Conservation (phyloP, 2,113 vertebrate genomes). For the Phocoena sinus region DNA sequence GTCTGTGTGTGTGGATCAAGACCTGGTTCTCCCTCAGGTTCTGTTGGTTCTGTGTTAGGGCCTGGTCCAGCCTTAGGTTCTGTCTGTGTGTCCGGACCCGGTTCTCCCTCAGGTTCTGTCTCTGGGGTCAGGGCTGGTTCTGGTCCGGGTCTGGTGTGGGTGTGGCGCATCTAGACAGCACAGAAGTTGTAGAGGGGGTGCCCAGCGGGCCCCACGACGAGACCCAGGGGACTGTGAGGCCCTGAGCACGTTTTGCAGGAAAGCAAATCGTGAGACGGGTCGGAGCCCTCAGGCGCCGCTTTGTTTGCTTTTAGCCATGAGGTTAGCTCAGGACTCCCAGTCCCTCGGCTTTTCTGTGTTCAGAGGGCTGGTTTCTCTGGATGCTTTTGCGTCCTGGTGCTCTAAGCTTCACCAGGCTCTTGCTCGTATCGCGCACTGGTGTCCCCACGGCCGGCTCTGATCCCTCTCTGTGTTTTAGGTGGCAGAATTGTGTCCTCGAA, state of each 20-base stretch:
- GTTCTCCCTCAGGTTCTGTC: neutral
- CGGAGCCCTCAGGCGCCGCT: neutral
- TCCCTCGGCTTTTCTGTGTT: neutral
- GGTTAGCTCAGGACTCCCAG: neutral
- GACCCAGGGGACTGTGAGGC: neutral
- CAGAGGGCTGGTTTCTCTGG: neutral
- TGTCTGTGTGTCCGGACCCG: neutral
- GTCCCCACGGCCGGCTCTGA: neutral
- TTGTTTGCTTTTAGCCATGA: neutral
- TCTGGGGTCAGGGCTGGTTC: neutral
- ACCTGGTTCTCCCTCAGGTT: no score
- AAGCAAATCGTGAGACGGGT: neutral
- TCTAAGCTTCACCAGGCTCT: neutral
- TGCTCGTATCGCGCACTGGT: neutral
- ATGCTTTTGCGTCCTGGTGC: neutral
- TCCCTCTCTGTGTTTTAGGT: slow-evolving; percentile 80
- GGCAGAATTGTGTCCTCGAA: slow-evolving; percentile 99
- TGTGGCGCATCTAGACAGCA: neutral
- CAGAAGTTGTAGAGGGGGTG: neutral
- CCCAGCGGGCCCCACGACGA: neutral
- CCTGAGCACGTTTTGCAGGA: neutral
- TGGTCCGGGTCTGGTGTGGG: neutral
- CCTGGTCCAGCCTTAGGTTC: no score
- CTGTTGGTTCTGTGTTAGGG: no score
- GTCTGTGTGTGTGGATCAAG: neutral